Conservation (phyloP, 2,888 invertebrate genomes). For the Cactoblastis cactorum region DNA sequence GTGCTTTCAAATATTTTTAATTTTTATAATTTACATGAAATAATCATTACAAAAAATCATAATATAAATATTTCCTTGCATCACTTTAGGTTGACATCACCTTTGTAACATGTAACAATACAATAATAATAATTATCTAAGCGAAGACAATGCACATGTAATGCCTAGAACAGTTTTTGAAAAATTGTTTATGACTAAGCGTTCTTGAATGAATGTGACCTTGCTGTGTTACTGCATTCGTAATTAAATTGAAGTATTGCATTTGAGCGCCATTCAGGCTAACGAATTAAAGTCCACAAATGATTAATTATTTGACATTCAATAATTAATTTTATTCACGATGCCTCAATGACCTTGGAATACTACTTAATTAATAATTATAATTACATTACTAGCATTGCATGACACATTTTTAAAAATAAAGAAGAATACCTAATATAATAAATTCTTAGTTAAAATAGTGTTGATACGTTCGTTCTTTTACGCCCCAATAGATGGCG, state of each 20-base stretch:
- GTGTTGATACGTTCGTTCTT: not conserved
- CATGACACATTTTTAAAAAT: not conserved
- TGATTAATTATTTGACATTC: constrained; percentile 1
- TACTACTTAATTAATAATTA: not conserved
- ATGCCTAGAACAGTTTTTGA: not conserved
- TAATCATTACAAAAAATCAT: too few relatives aligned
- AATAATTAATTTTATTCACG: not conserved
- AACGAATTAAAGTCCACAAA: not conserved
- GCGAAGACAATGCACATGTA: not conserved
- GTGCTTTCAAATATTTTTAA: too few relatives aligned
- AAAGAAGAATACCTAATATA: not conserved
- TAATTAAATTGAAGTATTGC: not conserved
- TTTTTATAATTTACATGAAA: too few relatives aligned
- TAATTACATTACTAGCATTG: constrained; percentile 1
- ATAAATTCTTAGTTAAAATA: not conserved
- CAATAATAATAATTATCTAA: too few relatives aligned
- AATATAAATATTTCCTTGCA: too few relatives aligned
- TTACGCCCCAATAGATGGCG: not conserved
- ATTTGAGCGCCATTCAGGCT: not conserved
- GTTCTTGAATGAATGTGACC: not conserved
- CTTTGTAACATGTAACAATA: too few relatives aligned
- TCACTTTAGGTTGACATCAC: too few relatives aligned
- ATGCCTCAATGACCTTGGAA: constrained; percentile 3
- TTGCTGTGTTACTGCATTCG: not conserved
- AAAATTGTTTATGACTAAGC: not conserved